Evolutionary conservation across 2,113 vertebrate species (phyloP).

Genomic region (Pholis gunnellus): DNA sequence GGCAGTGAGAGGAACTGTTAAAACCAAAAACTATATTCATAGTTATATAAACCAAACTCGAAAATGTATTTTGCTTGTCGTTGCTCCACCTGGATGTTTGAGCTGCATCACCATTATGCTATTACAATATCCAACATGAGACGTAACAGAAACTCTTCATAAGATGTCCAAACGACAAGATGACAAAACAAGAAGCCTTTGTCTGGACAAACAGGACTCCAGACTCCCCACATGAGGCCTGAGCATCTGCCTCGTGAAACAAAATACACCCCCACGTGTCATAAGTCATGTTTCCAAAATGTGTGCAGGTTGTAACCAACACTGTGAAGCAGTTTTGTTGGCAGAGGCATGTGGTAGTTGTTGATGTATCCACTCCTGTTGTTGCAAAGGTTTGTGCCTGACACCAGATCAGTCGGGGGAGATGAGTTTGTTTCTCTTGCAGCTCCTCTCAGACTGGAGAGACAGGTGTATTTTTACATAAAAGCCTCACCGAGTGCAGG

Average conservation of each 20-base stretch:
- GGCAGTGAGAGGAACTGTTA: conserved; percentile 28
- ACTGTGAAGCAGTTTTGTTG: not conserved
- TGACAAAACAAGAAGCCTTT: not conserved
- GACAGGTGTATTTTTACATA: not conserved
- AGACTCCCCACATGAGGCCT: too few species aligned
- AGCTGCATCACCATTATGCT: not conserved
- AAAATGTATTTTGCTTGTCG: not conserved
- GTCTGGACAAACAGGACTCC: not conserved
- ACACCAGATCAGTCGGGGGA: not conserved
- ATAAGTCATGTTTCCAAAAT: not conserved
- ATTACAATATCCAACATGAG: not conserved
- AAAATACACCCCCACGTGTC: not conserved
- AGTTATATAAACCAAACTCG: too few species aligned
- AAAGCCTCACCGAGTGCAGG: not conserved
- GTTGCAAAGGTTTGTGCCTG: not conserved
- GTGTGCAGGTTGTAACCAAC: not conserved
- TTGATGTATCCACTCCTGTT: not conserved
- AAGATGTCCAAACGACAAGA: not conserved
- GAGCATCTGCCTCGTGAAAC: not conserved
- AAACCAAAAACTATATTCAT: too few species aligned
- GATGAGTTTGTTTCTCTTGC: not conserved
- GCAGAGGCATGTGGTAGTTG: not conserved
- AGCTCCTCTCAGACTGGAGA: not conserved
- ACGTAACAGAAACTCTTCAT: not conserved
- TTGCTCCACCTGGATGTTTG: not conserved